Conservation (phyloP, 23 tunicate species). For the Aplidium turbinatum region DNA sequence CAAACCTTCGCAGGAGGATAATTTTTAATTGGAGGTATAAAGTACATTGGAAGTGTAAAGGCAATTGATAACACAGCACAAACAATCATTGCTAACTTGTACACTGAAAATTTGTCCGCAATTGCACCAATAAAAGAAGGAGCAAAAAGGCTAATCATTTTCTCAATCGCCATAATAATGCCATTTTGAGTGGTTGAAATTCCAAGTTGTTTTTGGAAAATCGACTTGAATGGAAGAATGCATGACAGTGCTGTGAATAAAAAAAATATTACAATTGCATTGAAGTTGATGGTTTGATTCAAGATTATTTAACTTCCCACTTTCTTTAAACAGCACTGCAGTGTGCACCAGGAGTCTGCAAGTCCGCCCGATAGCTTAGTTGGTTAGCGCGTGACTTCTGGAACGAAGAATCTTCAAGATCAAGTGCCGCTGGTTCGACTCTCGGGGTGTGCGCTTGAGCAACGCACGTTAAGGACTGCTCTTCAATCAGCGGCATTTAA, state of each 20-base stretch:
- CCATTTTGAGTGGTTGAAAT: conserved; percentile 81
- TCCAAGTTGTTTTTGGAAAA: conserved; percentile 77
- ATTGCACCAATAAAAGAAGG: conserved; percentile 56
- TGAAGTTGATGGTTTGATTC: too few species aligned
- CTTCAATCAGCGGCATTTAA: too few species aligned
- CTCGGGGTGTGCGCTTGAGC: too few species aligned
- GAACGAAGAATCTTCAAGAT: too few species aligned
- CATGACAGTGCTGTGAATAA: conserved; percentile 55
- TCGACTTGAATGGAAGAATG: conserved; percentile 79
- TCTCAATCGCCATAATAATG: conserved; percentile 62
- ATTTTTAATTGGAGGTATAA: conserved; percentile 36
- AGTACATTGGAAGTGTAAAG: conserved; percentile 68
- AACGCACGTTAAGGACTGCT: too few species aligned
- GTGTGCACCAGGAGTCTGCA: too few species aligned
- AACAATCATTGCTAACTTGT: conserved; percentile 47
- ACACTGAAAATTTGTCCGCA: conserved; percentile 42
- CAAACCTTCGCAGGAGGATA: too few species aligned
- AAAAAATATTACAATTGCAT: neutral
- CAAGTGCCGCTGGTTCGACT: too few species aligned
- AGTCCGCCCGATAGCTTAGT: too few species aligned
- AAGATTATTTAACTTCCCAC: too few species aligned
- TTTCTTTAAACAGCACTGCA: too few species aligned
- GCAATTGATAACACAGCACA: conserved; percentile 50
- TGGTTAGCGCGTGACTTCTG: too few species aligned
- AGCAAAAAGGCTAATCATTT: conserved; percentile 36